Base-by-base conservation (phyloP, 2,888 invertebrate species). In the Coenonympha arcania region DNA sequence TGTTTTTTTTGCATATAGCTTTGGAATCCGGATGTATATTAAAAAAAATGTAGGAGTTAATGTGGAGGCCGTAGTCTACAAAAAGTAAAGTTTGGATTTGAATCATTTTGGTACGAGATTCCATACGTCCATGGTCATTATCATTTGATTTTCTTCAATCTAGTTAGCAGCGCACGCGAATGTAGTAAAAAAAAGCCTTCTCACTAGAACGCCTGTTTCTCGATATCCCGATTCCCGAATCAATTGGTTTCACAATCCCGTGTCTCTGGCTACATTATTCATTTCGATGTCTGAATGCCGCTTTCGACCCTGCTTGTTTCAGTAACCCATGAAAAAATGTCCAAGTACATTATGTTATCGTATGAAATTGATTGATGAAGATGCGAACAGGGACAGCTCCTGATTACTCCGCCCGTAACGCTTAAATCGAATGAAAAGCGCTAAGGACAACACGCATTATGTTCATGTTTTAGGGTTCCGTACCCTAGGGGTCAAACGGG, bases 241-340 rank as follows among this genome's bases (percentile, higher is more conserved):
- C 65, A 67, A 66, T 65, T 67, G 66, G 59, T 66, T 63, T 59
- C 54, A 54, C 50, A 56, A 57, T 50, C 54, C 54, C 58, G 50
- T 45, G 53, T 48, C 53, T 48, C 56, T 51, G 58, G 58, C 56
- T 64, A 63, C 56, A 64, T 65, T 62, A 66, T 66, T 68, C 61
- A 70, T 64, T 62, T 55, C 52, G 54, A 44, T 44, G 41, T 42
- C 45, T 48, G 45, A 52, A 52, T 48, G 18, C 53, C 51, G 22
- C 26, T 42, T 50, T 50, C 47, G 42, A 54, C 37, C 49, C 48
- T 41, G 49, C 26, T 46, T 42, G 43, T 48, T 31, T 42, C 40
- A 50, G 36, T 18, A 30, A 34, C 44, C 48, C 40, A 50, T 50
- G n/a, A 48, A 47, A 56, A 58, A 51, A 56, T 57, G 37, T 55